Percentiles rank a stretch among this genome's conserved stretches.
phyloP scores from a whole-genome alignment of 2,888 invertebrate genomes.

The Calameuta filiformis region DNA sequence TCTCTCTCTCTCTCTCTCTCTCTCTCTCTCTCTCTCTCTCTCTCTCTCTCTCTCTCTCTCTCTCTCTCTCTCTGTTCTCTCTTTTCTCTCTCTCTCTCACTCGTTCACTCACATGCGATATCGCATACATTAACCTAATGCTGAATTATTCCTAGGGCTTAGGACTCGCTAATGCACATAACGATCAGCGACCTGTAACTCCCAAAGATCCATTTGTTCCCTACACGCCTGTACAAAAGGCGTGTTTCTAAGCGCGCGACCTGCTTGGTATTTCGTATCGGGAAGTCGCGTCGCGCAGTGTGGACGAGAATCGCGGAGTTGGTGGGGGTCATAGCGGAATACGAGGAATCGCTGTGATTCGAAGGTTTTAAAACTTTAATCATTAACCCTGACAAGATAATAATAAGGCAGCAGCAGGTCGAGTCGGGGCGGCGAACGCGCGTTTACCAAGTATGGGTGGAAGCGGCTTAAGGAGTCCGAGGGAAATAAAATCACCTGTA shows the following conservation, averaged over 20 bases:
- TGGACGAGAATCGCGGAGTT: background rate
- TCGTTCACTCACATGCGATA: background rate
- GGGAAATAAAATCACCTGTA: conserved; percentile 24
- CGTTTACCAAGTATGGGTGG: conserved; percentile 11
- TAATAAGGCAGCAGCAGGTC: background rate
- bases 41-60: background rate
- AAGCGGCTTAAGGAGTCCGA: conserved; percentile 26
- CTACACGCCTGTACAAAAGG: background rate
- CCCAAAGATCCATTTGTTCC: background rate
- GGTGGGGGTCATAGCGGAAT: background rate
- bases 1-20: background rate
- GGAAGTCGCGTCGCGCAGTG: background rate
- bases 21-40: no score
- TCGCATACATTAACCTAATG: background rate
- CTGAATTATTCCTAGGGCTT: background rate
- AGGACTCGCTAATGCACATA: background rate
- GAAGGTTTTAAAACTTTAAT: background rate
- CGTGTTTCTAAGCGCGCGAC: background rate
- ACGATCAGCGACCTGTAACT: conserved; percentile 18
- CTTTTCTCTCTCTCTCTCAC: no score
- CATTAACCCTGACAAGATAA: conserved; percentile 1
- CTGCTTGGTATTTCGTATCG: background rate
- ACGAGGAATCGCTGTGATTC: background rate
- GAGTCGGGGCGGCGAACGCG: background rate
- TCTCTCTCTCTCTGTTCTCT: background rate